Evolutionary conservation across 2,888 invertebrate species (phyloP).

Genomic region (Drosophila greeni): DNA sequence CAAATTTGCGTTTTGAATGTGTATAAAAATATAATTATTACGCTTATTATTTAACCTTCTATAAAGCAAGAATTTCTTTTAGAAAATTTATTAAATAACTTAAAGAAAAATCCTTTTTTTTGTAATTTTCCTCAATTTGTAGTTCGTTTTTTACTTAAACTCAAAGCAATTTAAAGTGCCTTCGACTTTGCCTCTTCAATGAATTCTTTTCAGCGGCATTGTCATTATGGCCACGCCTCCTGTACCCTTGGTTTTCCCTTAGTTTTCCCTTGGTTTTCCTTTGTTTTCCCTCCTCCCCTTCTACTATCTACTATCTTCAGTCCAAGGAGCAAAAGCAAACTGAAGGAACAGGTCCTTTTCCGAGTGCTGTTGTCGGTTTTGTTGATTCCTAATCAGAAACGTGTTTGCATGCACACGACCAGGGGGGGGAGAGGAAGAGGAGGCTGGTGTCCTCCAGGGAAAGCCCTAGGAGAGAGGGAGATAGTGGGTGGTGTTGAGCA

Average conservation of each 20-base stretch:
- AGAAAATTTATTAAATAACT: background rate
- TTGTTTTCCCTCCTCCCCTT: background rate
- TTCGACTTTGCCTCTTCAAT: background rate
- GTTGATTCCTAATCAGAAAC: slow-evolving; percentile 68
- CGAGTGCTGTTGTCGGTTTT: slow-evolving; percentile 39
- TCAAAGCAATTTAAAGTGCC: background rate
- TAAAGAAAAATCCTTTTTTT: background rate
- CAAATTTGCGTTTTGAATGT: background rate
- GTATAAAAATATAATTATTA: too few relatives aligned
- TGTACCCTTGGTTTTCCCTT: background rate
- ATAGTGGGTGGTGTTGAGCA: too few relatives aligned
- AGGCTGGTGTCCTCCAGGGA: background rate
- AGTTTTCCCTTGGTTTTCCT: background rate
- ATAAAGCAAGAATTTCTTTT: background rate
- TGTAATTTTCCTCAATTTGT: background rate
- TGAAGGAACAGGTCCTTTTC: slow-evolving; percentile 35
- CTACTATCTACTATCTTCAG: slow-evolving; percentile 19
- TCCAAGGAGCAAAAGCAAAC: slow-evolving; percentile 1
- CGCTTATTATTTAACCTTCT: background rate
- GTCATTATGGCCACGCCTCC: slow-evolving; percentile 34
- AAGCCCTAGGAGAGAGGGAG: too few relatives aligned
- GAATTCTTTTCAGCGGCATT: slow-evolving; percentile 15
- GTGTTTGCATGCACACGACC: slow-evolving; percentile 61
- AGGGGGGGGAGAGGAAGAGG: background rate
- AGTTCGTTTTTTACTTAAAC: background rate